Evolutionary conservation across 2,888 invertebrate species (phyloP).

Genomic region (Dryococelus australis): DNA sequence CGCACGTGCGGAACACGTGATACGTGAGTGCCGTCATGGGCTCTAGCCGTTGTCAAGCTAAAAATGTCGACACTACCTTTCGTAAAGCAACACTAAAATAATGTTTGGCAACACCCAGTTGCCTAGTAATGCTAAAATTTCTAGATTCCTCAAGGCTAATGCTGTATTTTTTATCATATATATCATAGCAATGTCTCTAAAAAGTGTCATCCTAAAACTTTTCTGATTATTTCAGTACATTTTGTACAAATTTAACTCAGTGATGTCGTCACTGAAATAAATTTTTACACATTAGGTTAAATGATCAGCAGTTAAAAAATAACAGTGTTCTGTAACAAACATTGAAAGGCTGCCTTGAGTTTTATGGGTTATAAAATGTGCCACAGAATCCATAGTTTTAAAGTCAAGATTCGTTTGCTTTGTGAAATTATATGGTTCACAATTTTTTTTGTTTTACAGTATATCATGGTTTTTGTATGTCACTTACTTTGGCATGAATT

Average conservation of each 20-base stretch:
- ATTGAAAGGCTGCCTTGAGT: not conserved
- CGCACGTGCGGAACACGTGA: no score
- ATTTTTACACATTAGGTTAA: not conserved
- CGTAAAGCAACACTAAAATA: not conserved
- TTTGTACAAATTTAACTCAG: not conserved
- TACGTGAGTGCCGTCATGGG: no score
- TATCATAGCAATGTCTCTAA: not conserved
- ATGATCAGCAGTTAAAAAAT: conserved; percentile 8
- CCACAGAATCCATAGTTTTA: no score
- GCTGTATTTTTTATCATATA: not conserved
- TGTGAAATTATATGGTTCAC: no score
- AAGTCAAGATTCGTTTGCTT: no score
- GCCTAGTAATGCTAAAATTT: not conserved
- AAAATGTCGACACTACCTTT: not conserved
- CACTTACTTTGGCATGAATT: no score
- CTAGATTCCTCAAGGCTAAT: not conserved
- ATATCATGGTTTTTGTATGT: no score
- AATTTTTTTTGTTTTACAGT: no score
- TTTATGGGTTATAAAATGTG: no score
- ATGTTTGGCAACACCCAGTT: not conserved
- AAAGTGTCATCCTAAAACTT: not conserved
- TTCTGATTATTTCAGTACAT: not conserved
- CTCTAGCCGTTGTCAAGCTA: no score
- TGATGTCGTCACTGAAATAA: not conserved
- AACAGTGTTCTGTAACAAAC: not conserved